A percentile compares a stretch with the other conserved stretches of the same genome.
Conservation (phyloP, 2,797 vertebrate species). For the Poecilia picta region DNA sequence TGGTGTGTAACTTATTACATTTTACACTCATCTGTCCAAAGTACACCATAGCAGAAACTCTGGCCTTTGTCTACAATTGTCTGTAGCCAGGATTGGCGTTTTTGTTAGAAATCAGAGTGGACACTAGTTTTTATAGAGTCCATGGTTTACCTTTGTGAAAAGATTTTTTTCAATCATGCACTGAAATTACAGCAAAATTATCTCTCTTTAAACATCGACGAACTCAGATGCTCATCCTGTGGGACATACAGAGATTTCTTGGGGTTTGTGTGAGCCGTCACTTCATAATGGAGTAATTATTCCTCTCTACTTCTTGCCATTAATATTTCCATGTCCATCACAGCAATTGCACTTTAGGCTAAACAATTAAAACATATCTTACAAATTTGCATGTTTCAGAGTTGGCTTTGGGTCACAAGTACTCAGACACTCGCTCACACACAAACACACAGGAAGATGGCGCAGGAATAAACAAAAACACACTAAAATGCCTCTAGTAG, state of each 20-base stretch:
- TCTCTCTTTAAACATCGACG: neutral
- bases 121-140: neutral
- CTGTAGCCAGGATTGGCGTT: neutral
- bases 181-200: neutral
- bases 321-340: slow-evolving; percentile 26
- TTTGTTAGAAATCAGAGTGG: neutral
- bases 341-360: slow-evolving; percentile 21
- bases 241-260: neutral
- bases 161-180: neutral
- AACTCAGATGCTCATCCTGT: neutral
- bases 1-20: neutral
- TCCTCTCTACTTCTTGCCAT: slow-evolving; percentile 16
- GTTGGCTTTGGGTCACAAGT: slow-evolving; percentile 43
- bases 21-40: neutral
- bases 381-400: slow-evolving; percentile 60
- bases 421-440: slow-evolving; percentile 37
- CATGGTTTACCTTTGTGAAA: neutral
- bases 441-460: neutral
- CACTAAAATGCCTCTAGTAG: slow-evolving; percentile 60
- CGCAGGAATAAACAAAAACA: slow-evolving; percentile 36
- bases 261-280: slow-evolving; percentile 7
- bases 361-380: slow-evolving; percentile 18
- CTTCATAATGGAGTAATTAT: slow-evolving; percentile 18
- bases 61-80: neutral
- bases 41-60: neutral